Evolutionary conservation across 2,113 vertebrate genomes (phyloP), one percentile per base, ranked within the genome.

Genomic region (Ophthalmolycus amberensis): DNA sequence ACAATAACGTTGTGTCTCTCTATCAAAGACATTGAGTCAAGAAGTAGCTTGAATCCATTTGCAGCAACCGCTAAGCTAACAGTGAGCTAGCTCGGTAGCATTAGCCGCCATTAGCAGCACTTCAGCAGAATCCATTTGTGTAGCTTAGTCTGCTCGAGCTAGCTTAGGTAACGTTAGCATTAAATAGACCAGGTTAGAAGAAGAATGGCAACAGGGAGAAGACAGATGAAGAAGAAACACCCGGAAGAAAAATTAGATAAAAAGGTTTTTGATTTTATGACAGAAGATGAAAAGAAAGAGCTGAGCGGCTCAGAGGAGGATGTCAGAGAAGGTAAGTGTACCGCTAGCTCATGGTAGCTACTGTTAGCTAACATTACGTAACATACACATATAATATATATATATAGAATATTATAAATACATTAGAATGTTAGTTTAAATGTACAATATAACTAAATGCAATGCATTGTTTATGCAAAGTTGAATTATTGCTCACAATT

Each of bases 271-370:
- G 91, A 93, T 20, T 95, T 94, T 20, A 77, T 3, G 16, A 9
- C 69, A 16, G 88, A 90, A 8, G 86, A 86, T 0, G 85, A 83
- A 20, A 94, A 93, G 67, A 94, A 94, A 27, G 83, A 46, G 4
- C 64, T 86, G 14, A 94, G 91, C 12, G 84, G 88, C 1, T 95
- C 94, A 3, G 93, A 95, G 46, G 92, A 94, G 0, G 92, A 95
- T 0, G 69, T 10, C 0, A 77, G 86, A 84, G 85, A 16, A 50
- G 48, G 48, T 34, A 34, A 34, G 34, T 34, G 34, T 34, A 34
- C 34, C 34, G 34, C 5, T 6, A 34, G 32, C 32, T 34, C 4
- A 34, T 34, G 32, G 3, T 34, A 34, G 34, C 34, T 34, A 34
- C 34, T 34, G 34, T 34, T 34, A 34, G 34, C 34, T 34, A 6